Percentiles rank a stretch among this genome's conserved stretches.
These are phyloP conservation scores for Argyrosomus japonicus DNA, from an alignment of 2,113 vertebrate genomes.

Conservation along the genomic window DNA sequence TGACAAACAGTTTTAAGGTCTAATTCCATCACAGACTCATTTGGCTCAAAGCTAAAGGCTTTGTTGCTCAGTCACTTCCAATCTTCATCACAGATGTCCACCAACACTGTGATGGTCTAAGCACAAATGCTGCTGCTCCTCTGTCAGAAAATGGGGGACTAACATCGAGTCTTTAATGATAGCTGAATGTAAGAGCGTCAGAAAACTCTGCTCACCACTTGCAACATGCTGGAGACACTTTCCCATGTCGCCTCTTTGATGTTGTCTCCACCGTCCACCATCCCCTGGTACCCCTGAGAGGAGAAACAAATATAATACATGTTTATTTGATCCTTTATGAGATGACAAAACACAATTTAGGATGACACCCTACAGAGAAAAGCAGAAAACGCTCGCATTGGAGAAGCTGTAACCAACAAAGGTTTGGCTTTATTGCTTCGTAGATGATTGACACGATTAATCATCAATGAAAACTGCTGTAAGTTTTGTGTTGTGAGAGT, in stretches of 20 bases:
- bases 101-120: no score
- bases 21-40: conserved; percentile 12
- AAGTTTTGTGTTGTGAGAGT: not conserved
- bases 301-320: not conserved
- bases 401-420: not conserved
- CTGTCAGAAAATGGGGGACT: not conserved
- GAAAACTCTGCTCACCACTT: conserved; percentile 89
- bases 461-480: no score
- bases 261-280: conserved; percentile 95
- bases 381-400: not conserved
- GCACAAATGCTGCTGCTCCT: not conserved
- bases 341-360: not conserved
- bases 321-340: not conserved
- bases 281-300: conserved; percentile 95
- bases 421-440: no score
- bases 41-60: conserved; percentile 1
- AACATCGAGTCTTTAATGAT: not conserved
- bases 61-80: not conserved
- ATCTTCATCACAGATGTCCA: not conserved
- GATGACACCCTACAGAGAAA: not conserved
- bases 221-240: conserved; percentile 96
- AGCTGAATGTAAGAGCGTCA: not conserved
- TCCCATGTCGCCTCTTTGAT: conserved; percentile 96
- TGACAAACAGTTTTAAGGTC: not conserved
- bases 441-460: no score